These are phyloP conservation scores for Mobula birostris DNA, from an alignment of 2,113 vertebrate genomes.

Conservation along the genomic window DNA sequence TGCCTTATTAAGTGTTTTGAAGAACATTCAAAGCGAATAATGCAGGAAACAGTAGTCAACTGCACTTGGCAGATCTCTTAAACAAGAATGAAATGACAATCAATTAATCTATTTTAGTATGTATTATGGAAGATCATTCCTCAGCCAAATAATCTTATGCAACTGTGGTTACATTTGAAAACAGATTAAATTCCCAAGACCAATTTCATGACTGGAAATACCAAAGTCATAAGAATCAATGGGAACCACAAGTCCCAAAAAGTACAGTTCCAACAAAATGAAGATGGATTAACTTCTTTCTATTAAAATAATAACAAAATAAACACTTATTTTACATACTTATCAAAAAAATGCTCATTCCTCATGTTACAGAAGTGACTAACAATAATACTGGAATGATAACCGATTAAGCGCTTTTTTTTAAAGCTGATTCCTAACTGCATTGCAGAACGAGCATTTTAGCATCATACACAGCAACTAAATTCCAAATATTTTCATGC, in stretches of 20 bases:
- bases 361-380: neutral
- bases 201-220: neutral
- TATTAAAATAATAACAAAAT: neutral
- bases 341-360: neutral
- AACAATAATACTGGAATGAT: neutral
- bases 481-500: neutral
- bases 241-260: neutral
- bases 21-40: neutral
- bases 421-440: too few relatives aligned
- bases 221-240: neutral
- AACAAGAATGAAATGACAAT: neutral
- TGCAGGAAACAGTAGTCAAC: neutral
- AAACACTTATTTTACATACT: neutral
- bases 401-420: too few relatives aligned
- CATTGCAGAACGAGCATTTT: too few relatives aligned
- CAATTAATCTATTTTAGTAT: neutral
- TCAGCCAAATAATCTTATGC: neutral
- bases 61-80: neutral
- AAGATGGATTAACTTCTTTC: neutral
- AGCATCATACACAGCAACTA: neutral
- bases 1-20: neutral
- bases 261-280: neutral
- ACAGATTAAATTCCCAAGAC: neutral
- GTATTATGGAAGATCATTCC: neutral
- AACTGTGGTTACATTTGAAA: neutral